phyloP scores from a whole-genome alignment of 2,888 invertebrate genomes.

The Pecten maximus region DNA sequence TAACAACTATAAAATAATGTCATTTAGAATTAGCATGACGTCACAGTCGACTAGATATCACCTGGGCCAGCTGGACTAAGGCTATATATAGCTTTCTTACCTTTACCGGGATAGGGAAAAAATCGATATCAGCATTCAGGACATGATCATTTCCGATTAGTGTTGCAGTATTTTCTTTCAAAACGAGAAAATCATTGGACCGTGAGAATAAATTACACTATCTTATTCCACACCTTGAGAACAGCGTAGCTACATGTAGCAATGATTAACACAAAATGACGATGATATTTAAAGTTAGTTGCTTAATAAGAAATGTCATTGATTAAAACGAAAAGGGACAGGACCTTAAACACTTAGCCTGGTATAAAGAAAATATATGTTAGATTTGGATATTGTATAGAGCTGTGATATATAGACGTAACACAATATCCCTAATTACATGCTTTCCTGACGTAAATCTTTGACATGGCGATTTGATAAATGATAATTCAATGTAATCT shows the following conservation, averaged over 20 bases:
- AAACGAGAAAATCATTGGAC: not conserved
- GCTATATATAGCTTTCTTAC: not conserved
- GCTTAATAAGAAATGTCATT: not conserved
- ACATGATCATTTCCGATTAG: not conserved
- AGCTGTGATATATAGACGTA: too few species aligned
- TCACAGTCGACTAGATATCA: conserved; percentile 11
- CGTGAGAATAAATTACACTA: not conserved
- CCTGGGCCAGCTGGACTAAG: not conserved
- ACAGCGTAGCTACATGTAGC: not conserved
- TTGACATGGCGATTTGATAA: too few species aligned
- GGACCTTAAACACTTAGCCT: too few species aligned
- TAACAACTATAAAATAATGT: not conserved
- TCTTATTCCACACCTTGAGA: conserved; percentile 13
- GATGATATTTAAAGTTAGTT: not conserved
- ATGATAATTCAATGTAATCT: too few species aligned
- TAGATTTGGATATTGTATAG: too few species aligned
- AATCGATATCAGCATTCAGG: conserved; percentile 30
- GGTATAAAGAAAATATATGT: too few species aligned
- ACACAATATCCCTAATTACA: too few species aligned
- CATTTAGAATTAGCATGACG: conserved; percentile 7
- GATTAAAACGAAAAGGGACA: too few species aligned
- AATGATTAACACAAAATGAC: not conserved
- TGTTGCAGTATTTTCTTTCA: not conserved
- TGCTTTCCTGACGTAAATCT: too few species aligned
- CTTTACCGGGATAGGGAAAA: not conserved